A percentile compares a stretch with the other conserved stretches of the same genome.
Evolutionary conservation across 2,113 vertebrate genomes (phyloP).

Genomic region (Callionymus lyra): DNA sequence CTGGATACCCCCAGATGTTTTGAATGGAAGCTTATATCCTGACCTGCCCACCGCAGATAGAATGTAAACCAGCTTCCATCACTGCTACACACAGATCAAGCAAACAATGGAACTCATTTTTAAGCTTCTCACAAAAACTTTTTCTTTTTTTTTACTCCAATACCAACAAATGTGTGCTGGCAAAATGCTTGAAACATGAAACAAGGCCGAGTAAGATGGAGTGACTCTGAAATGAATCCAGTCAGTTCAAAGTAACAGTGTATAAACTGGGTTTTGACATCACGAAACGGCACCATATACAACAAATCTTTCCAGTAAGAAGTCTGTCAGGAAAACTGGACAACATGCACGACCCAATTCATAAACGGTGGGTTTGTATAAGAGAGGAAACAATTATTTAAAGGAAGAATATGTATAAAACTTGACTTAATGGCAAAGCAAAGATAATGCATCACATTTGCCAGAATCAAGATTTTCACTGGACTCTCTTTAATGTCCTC

Average conservation of each 20-base stretch:
- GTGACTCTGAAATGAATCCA: constrained; percentile 25
- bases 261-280: constrained; percentile 25
- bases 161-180: constrained; percentile 29
- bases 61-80: constrained; percentile 37
- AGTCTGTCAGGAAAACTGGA: constrained; percentile 13
- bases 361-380: constrained; percentile 22
- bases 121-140: constrained; percentile 14
- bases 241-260: constrained; percentile 16
- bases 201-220: constrained; percentile 11
- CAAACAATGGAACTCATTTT: constrained; percentile 34
- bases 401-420: constrained; percentile 6
- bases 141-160: constrained; percentile 20
- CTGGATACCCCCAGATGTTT: too few species aligned
- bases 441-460: too few species aligned
- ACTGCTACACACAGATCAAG: too few species aligned
- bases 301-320: constrained; percentile 4
- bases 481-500: too few species aligned
- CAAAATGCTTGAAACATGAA: constrained; percentile 19
- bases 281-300: constrained; percentile 9
- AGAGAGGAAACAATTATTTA: constrained; percentile 13
- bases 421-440: too few species aligned
- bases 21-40: too few species aligned
- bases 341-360: constrained; percentile 14
- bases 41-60: constrained; percentile 9
- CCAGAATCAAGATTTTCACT: neutral